These are phyloP conservation scores for Emmelina monodactyla DNA, from an alignment of 2,888 invertebrate species.

Conservation along the genomic window DNA sequence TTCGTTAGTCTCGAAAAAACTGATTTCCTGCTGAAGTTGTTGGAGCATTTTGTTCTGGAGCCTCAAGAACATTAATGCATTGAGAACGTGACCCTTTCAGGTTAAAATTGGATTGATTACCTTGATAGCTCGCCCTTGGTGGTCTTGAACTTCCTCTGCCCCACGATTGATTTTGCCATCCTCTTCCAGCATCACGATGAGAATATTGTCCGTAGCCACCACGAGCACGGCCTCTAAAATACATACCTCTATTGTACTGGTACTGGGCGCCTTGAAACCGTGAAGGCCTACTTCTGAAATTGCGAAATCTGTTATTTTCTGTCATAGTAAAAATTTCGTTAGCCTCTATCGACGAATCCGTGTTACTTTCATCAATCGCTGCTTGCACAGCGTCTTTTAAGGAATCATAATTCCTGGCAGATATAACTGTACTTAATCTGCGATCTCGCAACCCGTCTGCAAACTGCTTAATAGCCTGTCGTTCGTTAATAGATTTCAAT, in stretches of 20 bases:
- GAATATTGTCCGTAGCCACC: too few relatives aligned
- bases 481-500: conserved; percentile 7
- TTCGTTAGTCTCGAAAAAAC: conserved; percentile 12
- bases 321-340: background rate
- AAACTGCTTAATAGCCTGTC: conserved; percentile 9
- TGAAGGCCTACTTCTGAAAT: too few relatives aligned
- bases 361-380: conserved; percentile 9
- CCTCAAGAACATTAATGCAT: too few relatives aligned
- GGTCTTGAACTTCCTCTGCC: too few relatives aligned
- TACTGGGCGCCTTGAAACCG: too few relatives aligned
- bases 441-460: conserved; percentile 9
- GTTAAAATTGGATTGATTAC: too few relatives aligned
- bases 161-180: too few relatives aligned
- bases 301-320: background rate
- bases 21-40: background rate
- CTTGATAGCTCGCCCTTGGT: too few relatives aligned
- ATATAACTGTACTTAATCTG: conserved; percentile 8
- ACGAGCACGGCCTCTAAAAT: too few relatives aligned
- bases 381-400: conserved; percentile 12
- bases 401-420: conserved; percentile 7
- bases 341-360: background rate
- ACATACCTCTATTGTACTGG: background rate
- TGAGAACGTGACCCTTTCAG: background rate
- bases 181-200: too few relatives aligned
- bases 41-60: background rate